Evolutionary conservation across 2,113 vertebrate genomes (phyloP).

Genomic region (Cyanoderma ruficeps): DNA sequence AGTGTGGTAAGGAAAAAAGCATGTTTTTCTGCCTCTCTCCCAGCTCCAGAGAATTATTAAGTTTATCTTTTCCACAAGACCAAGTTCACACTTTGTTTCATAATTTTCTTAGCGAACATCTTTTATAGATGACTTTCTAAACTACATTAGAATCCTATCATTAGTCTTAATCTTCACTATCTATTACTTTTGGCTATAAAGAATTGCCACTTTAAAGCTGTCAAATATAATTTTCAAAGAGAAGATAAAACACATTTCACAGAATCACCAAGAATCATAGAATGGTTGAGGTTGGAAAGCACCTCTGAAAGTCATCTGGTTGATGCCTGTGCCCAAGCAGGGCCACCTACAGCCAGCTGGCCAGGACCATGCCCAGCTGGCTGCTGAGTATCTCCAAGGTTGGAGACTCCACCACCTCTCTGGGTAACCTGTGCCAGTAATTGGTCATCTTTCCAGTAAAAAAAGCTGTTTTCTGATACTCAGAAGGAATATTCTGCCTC

Average conservation of each 20-base stretch:
- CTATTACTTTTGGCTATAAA: neutral
- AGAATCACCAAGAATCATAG: neutral
- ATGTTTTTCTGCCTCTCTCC: neutral
- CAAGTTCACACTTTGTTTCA: neutral
- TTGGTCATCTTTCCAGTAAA: neutral
- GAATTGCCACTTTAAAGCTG: neutral
- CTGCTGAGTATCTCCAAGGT: neutral
- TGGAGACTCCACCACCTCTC: neutral
- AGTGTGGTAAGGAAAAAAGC: neutral
- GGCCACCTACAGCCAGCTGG: neutral
- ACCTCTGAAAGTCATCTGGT: neutral
- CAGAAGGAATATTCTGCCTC: neutral
- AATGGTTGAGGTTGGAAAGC: neutral
- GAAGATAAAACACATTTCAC: neutral
- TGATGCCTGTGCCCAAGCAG: neutral
- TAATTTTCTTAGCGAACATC: neutral
- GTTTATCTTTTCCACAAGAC: neutral
- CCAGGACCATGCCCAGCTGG: fast-evolving
- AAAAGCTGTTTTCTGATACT: neutral
- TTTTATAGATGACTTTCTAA: neutral
- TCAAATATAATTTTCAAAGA: neutral
- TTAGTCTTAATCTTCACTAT: neutral
- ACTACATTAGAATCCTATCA: neutral
- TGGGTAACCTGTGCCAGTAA: neutral
- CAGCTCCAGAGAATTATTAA: neutral